These are phyloP conservation scores for Dicerorhinus sumatrensis DNA, from an alignment of 2,113 vertebrate species.

Conservation along the genomic window DNA sequence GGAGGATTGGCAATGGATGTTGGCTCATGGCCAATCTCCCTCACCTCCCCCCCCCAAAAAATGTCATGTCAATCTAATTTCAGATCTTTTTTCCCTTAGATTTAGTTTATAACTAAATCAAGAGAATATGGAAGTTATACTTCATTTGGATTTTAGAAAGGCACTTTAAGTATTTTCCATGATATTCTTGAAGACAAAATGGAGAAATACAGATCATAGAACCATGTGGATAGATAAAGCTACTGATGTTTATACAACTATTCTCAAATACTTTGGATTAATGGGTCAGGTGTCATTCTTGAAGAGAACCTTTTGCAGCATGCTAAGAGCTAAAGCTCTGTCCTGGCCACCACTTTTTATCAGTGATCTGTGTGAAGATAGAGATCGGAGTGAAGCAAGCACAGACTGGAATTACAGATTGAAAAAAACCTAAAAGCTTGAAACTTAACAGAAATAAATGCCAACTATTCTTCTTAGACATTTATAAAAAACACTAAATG, in stretches of 20 bases:
- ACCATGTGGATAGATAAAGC: neutral
- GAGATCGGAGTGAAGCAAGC: neutral
- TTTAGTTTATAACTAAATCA: constrained; percentile 8
- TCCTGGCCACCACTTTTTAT: neutral
- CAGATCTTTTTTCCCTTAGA: neutral
- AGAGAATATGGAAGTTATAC: neutral
- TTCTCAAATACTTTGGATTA: neutral
- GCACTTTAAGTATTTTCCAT: neutral
- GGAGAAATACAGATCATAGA: neutral
- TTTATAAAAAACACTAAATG: neutral
- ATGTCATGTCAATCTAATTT: neutral
- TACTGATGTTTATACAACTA: neutral
- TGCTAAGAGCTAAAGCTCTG: neutral
- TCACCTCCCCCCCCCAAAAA: no score
- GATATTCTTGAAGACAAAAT: neutral
- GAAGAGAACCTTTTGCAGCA: neutral
- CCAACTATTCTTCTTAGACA: neutral
- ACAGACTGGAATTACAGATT: neutral
- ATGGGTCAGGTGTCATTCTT: neutral
- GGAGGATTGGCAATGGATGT: no score
- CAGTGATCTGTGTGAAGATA: neutral
- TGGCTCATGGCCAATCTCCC: no score
- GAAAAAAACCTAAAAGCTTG: neutral
- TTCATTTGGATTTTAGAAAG: neutral
- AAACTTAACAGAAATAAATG: constrained; percentile 1